Evolutionary conservation across 2,113 vertebrate genomes (phyloP).

Genomic region (Electrona antarctica): DNA sequence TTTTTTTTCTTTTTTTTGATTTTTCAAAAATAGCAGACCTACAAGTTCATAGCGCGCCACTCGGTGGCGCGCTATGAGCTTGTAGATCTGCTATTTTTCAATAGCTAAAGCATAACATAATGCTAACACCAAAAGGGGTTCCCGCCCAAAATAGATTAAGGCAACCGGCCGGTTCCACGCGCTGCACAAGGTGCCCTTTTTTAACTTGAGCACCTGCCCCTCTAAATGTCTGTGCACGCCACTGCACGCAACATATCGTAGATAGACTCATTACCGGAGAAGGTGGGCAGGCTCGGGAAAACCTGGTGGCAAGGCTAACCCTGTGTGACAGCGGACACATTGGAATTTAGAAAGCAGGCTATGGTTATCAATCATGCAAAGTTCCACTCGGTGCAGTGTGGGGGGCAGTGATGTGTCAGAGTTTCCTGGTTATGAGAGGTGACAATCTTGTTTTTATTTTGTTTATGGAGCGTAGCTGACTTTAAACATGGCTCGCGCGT

Average conservation of each 20-base stretch:
- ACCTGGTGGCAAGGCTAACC: neutral
- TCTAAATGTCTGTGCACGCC: no score
- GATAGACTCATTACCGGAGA: slow-evolving; percentile 10
- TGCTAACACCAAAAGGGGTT: no score
- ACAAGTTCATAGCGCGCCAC: no score
- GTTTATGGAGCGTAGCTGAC: neutral
- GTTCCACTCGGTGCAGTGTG: neutral
- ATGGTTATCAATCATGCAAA: slow-evolving; percentile 3
- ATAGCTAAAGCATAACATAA: no score
- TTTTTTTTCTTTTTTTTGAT: no score
- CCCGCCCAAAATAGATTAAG: no score
- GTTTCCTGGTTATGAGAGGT: neutral
- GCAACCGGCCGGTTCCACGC: no score
- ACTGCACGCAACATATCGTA: neutral
- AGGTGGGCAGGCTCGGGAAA: neutral
- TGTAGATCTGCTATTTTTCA: no score
- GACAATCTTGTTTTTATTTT: neutral
- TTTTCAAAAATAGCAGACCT: no score
- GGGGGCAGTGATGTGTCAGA: slow-evolving; percentile 9
- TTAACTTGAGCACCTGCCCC: no score
- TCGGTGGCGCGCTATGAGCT: no score
- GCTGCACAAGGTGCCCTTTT: no score
- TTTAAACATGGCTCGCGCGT: neutral
- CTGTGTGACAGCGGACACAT: slow-evolving; percentile 15
- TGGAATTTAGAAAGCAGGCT: neutral